Percentiles rank a stretch among this genome's conserved stretches.
phyloP scores from a whole-genome alignment of 2,797 vertebrate species.

The Platalea minor region DNA sequence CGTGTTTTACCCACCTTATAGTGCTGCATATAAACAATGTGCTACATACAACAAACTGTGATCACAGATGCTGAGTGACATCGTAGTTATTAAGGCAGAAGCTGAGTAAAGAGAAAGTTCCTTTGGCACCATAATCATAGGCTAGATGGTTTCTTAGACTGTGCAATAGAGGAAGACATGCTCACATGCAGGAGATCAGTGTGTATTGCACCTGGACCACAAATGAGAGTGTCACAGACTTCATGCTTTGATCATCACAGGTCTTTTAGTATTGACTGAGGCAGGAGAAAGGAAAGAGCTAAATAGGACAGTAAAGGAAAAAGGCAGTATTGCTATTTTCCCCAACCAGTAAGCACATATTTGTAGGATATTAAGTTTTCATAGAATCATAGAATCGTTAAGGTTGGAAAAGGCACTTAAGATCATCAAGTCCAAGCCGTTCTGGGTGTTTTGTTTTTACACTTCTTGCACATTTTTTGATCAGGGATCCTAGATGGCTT shows the following conservation, averaged over 20 bases:
- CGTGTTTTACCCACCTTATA: not conserved
- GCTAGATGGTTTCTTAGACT: not conserved
- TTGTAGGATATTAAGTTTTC: not conserved
- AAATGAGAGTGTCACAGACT: not conserved
- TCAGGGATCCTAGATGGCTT: not conserved
- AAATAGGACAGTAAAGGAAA: not conserved
- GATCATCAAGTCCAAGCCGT: no score
- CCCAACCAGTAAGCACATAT: not conserved
- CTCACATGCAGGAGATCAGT: not conserved
- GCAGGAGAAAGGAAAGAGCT: not conserved
- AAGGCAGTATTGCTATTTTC: not conserved
- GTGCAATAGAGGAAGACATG: not conserved
- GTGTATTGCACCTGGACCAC: not conserved
- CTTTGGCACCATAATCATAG: not conserved
- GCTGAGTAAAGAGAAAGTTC: not conserved
- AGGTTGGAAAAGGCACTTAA: no score
- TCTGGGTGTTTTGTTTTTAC: not conserved
- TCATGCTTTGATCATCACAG: not conserved
- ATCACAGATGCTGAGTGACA: not conserved
- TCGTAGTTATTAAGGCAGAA: not conserved
- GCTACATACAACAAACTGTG: not conserved
- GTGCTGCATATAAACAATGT: not conserved
- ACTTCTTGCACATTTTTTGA: not conserved
- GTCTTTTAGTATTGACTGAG: not conserved
- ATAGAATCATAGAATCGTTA: no score